phyloP scores from a whole-genome alignment of 2,113 vertebrate species.

The Aramus guarauna region DNA sequence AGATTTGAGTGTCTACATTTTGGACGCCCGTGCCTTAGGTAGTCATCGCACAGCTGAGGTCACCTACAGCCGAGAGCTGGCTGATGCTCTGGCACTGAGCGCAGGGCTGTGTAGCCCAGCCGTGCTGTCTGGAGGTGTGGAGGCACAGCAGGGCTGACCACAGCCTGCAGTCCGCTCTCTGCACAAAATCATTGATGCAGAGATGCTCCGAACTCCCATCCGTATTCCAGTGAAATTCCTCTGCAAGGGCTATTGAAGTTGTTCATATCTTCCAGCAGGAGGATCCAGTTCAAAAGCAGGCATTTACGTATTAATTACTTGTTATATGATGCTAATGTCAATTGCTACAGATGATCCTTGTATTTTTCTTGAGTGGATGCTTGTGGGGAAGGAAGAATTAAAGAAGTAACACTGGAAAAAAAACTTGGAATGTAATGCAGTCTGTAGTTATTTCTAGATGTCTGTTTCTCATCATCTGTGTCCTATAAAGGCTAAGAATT shows the following conservation, averaged over 20 bases:
- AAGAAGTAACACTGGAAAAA: not conserved
- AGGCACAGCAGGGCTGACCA: not conserved
- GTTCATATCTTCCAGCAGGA: not conserved
- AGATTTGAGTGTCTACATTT: fast-evolving
- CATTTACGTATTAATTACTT: not conserved
- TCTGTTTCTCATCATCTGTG: not conserved
- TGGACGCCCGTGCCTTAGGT: not conserved
- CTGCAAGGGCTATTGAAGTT: not conserved
- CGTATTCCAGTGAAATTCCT: too few relatives aligned
- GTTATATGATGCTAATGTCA: not conserved
- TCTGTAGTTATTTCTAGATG: not conserved
- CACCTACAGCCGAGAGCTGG: not conserved
- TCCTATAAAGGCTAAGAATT: not conserved
- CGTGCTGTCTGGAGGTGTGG: fast-evolving
- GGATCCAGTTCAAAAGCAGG: not conserved
- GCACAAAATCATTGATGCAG: not conserved
- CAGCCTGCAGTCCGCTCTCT: fast-evolving
- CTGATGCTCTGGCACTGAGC: fast-evolving
- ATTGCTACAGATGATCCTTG: not conserved
- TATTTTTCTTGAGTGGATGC: not conserved
- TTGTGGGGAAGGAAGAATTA: not conserved
- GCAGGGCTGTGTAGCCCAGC: not conserved
- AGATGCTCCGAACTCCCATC: not conserved
- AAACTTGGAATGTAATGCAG: not conserved
- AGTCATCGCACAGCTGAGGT: not conserved